Evolutionary conservation across 2,888 invertebrate species (phyloP).

Genomic region (Orgyia antiqua): DNA sequence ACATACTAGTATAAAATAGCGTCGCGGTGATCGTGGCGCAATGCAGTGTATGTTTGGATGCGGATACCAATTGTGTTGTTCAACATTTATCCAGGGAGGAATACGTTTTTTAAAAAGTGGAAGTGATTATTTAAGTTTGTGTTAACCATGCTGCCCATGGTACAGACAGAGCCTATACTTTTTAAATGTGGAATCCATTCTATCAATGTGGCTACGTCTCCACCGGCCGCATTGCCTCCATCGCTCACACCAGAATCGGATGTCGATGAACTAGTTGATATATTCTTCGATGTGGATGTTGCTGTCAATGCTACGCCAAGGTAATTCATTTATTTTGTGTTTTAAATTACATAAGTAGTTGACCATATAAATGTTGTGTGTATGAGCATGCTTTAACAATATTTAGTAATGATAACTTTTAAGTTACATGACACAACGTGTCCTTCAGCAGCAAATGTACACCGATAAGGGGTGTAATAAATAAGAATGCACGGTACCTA

Average conservation of each 20-base stretch:
- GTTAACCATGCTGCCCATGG: conserved; percentile 71
- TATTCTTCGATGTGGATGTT: conserved; percentile 72
- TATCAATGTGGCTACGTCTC: conserved; percentile 52
- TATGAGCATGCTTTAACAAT: no score
- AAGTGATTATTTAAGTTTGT: conserved; percentile 48
- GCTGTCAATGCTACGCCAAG: conserved; percentile 63
- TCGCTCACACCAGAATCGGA: conserved; percentile 68
- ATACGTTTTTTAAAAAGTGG: conserved; percentile 46
- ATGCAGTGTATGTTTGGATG: conserved; percentile 74
- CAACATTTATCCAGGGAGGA: conserved; percentile 50
- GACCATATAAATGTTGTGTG: no score
- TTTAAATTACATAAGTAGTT: background rate
- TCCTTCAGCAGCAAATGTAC: no score
- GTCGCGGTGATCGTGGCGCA: conserved; percentile 71
- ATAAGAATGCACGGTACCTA: no score
- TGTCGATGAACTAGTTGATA: conserved; percentile 68
- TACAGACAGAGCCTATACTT: conserved; percentile 66
- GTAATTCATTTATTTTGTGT: conserved; percentile 38
- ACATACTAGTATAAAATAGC: conserved; percentile 46
- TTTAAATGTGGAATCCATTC: conserved; percentile 61
- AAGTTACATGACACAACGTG: no score
- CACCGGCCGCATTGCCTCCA: conserved; percentile 65
- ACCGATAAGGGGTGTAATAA: no score
- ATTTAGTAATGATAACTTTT: no score
- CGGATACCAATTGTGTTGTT: conserved; percentile 62